phyloP scores from a whole-genome alignment of 2,888 invertebrate species.

The Conomelus anceps region DNA sequence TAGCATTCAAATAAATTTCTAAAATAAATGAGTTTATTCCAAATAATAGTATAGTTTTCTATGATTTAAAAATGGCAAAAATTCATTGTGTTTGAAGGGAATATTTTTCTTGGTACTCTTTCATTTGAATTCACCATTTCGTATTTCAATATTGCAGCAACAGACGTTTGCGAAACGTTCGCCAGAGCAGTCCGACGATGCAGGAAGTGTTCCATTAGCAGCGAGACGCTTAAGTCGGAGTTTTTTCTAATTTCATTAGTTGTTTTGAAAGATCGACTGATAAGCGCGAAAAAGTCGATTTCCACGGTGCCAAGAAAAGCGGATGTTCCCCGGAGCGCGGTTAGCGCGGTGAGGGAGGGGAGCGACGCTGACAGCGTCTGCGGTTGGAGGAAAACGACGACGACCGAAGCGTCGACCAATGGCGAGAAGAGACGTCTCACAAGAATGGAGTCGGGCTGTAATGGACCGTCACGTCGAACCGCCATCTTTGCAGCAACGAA shows the following conservation, averaged over 20 bases:
- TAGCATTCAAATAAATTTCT: too few relatives aligned
- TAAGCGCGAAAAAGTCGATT: slow-evolving; percentile 3
- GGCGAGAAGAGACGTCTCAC: not conserved
- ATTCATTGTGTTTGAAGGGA: too few relatives aligned
- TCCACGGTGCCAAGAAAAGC: not conserved
- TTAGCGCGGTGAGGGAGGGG: not conserved
- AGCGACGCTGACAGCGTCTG: not conserved
- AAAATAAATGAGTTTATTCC: too few relatives aligned
- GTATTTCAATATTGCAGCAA: not conserved
- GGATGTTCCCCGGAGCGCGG: not conserved
- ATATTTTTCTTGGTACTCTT: too few relatives aligned
- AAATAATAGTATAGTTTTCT: too few relatives aligned
- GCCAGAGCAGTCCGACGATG: not conserved
- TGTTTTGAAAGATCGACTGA: not conserved
- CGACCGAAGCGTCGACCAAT: not conserved
- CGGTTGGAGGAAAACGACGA: slow-evolving; percentile 1
- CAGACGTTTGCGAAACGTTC: not conserved
- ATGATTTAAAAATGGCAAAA: too few relatives aligned
- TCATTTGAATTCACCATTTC: not conserved
- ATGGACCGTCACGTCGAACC: slow-evolving; percentile 4
- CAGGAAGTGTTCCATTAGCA: not conserved
- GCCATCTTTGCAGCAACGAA: slow-evolving; percentile 10
- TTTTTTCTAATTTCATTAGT: slow-evolving; percentile 3
- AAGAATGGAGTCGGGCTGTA: slow-evolving; percentile 7
- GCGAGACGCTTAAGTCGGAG: not conserved